Evolutionary conservation across 2,113 vertebrate species (phyloP).

Genomic region (Peromyscus polionotus): DNA sequence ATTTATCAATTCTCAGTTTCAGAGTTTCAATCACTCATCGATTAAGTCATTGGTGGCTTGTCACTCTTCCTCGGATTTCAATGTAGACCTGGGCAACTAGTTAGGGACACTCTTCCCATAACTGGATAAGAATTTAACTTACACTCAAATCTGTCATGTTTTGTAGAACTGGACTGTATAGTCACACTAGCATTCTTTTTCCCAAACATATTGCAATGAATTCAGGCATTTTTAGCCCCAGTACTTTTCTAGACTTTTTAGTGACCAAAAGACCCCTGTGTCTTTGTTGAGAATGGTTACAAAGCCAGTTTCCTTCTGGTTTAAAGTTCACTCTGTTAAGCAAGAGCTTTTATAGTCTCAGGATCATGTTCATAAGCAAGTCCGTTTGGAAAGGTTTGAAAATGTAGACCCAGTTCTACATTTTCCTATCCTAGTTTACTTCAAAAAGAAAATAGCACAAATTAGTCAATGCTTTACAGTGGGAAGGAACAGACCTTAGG

Average conservation of each 20-base stretch:
- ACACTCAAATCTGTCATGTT: background rate
- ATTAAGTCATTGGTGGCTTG: background rate
- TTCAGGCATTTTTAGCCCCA: background rate
- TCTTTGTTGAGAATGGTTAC: background rate
- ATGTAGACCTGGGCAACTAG: too few species aligned
- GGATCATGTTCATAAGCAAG: background rate
- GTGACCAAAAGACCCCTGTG: background rate
- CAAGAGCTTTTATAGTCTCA: background rate
- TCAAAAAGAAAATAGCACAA: background rate
- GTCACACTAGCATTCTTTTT: background rate
- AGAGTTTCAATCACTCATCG: background rate
- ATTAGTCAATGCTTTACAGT: slow-evolving; percentile 27
- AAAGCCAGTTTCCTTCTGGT: background rate
- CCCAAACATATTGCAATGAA: background rate
- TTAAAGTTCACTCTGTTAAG: background rate
- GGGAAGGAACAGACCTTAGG: background rate
- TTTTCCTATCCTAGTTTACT: slow-evolving; percentile 40
- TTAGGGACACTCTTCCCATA: background rate
- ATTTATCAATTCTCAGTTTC: slow-evolving; percentile 4
- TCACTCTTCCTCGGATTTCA: background rate
- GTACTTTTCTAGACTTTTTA: background rate
- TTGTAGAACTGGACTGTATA: background rate
- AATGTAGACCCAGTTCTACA: background rate
- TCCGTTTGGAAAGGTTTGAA: background rate
- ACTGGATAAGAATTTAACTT: background rate